Evolutionary conservation across 2,888 invertebrate genomes (phyloP), one percentile per base, ranked within the genome.

Genomic region (Erynnis tages): DNA sequence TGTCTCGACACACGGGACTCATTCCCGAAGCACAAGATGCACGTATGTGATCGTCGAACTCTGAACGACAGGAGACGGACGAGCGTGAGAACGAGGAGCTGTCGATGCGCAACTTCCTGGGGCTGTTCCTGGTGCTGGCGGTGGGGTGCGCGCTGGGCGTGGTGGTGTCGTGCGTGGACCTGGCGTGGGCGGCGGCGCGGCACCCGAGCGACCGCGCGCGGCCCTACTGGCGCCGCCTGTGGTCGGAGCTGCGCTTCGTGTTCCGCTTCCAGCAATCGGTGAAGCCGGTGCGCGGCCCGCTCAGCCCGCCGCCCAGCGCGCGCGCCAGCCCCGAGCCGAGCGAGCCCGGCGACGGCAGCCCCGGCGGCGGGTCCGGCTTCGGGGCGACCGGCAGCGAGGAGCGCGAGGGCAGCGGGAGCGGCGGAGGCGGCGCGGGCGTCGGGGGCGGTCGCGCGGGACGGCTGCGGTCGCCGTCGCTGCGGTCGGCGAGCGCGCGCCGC

Each of bases 41-140:
- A n/a, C n/a, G n/a, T n/a, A n/a, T n/a, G n/a, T n/a, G n/a, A 3
- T 8, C 8, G 21, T 4, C 3, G 21, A 21, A 21, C 21, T 5
- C 2, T 23, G 10, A 14, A 5, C n/a, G 47, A 41, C 71, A 86
- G 86, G 72, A 66, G 37, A 63, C 59, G 19, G 84, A 82, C 16
- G 78, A 76, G 30, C 71, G 61, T 59, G 75, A 70, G 60, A 84
- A 73, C 63, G 64, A 61, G 71, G 82, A 69, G 82, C 90, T 62
- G 52, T 92, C 91, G 48, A 89, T 97, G 66, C 90, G 91, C 56
- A 96, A 97, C 79, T 94, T 96, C 29, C 93, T 93, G 58, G 96
- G 96, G 32, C 93, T 96, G 32, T 96, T 95, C 80, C 83, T 95
- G 52, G 94, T 96, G 56, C 85, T 96, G 55, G 91, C 92, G 43